Conservation (phyloP, 2,113 vertebrate genomes). For the Gymnogyps californianus region DNA sequence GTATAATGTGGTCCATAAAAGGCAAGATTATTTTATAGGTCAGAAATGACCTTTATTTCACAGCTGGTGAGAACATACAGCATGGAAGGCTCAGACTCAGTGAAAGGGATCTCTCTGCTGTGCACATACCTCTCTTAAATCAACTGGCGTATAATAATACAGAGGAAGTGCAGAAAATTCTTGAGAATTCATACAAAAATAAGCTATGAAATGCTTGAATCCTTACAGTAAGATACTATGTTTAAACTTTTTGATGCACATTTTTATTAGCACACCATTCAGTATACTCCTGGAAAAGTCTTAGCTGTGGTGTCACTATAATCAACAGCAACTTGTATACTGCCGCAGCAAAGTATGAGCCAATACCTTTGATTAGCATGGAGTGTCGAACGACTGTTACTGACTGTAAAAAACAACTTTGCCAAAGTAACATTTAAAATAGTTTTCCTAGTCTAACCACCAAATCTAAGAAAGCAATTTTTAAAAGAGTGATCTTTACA, state of each 20-base stretch:
- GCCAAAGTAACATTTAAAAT: constrained; percentile 55
- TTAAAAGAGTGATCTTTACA: constrained; percentile 60
- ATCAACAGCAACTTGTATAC: constrained; percentile 20
- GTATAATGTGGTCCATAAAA: not conserved
- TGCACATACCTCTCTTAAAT: not conserved
- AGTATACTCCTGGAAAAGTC: not conserved
- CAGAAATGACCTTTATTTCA: not conserved
- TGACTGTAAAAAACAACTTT: constrained; percentile 27
- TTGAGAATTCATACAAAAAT: not conserved
- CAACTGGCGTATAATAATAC: not conserved
- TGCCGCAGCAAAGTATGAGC: constrained; percentile 47
- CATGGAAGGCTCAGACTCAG: not conserved
- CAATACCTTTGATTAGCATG: constrained; percentile 63
- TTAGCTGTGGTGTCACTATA: not conserved
- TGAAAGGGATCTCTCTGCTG: not conserved
- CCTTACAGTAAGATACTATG: not conserved
- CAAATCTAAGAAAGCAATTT: constrained; percentile 58
- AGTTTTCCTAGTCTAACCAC: constrained; percentile 42
- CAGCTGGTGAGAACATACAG: not conserved
- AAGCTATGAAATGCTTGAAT: not conserved
- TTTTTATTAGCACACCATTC: constrained; percentile 22
- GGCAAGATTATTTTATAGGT: not conserved
- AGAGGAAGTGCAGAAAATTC: not conserved
- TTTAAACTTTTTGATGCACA: not conserved
- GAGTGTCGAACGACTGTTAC: constrained; percentile 43